Evolutionary conservation across 1,140 invertebrate genomes (phyloP).

Genomic region (Caenorhabditis brenneri): DNA sequence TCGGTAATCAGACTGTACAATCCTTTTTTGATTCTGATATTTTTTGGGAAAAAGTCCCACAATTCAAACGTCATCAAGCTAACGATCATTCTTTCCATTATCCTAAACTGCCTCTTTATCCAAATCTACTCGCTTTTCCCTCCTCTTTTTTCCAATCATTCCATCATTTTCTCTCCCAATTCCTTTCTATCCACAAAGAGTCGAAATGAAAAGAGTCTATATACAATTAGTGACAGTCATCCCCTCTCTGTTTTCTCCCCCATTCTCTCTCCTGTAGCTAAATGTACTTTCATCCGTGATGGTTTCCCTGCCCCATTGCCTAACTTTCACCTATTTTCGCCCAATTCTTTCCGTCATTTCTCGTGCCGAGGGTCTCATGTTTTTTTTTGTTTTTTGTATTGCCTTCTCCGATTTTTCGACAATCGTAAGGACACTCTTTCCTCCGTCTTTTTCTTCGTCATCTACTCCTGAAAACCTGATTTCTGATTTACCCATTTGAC

Average conservation of each 20-base stretch:
- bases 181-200: neutral
- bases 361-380: neutral
- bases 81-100: neutral
- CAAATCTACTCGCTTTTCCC: neutral
- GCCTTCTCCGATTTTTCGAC: constrained; percentile 35
- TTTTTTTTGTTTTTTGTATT: neutral
- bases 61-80: no score
- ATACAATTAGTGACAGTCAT: constrained; percentile 17
- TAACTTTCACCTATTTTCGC: constrained; percentile 32
- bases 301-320: constrained; percentile 33
- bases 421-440: constrained; percentile 18
- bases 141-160: neutral
- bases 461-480: constrained; percentile 27
- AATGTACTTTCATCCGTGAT: constrained; percentile 41
- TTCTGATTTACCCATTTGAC: constrained; percentile 21
- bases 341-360: constrained; percentile 38
- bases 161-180: neutral
- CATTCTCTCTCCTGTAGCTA: neutral
- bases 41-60: no score
- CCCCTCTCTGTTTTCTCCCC: neutral
- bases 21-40: no score
- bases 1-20: no score
- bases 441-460: neutral
- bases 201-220: neutral
- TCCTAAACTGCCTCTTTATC: neutral